These are phyloP conservation scores for Idaea dimidiata DNA, from an alignment of 2,888 invertebrate species.

Conservation along the genomic window DNA sequence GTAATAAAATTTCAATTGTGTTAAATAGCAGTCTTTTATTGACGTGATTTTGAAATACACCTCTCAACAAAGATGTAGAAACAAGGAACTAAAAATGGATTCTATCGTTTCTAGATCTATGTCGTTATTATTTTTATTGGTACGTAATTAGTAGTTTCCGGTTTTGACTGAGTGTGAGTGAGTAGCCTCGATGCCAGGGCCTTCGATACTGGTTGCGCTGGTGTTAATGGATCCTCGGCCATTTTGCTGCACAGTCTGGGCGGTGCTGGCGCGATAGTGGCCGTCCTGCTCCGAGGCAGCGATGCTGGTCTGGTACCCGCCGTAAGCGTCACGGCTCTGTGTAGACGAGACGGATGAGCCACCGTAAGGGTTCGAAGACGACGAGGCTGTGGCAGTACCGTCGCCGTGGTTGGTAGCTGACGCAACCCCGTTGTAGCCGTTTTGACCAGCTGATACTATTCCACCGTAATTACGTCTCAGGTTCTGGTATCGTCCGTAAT, in stretches of 20 bases:
- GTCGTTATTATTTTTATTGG: conserved; percentile 14
- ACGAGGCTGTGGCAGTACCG: conserved; percentile 28
- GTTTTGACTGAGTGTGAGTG: conserved; percentile 60
- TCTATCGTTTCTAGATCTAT: conserved; percentile 62
- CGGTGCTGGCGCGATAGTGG: conserved; percentile 50
- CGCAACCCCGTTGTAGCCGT: conserved; percentile 42
- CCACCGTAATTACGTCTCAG: conserved; percentile 41
- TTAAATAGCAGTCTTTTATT: conserved; percentile 45
- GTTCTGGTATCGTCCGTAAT: conserved; percentile 43
- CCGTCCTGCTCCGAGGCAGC: conserved; percentile 54
- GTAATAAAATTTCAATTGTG: conserved; percentile 6
- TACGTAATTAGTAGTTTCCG: conserved; percentile 47
- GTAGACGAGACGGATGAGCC: conserved; percentile 48
- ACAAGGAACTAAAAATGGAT: conserved; percentile 44
- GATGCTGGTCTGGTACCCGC: conserved; percentile 42
- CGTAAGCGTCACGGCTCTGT: conserved; percentile 39
- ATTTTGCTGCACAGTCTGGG: conserved; percentile 53
- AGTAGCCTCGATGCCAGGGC: conserved; percentile 56
- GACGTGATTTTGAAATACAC: conserved; percentile 17
- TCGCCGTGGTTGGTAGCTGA: conserved; percentile 26
- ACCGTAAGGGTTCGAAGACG: conserved; percentile 38
- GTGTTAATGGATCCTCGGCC: conserved; percentile 48
- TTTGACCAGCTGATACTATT: conserved; percentile 38
- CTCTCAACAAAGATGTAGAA: conserved; percentile 48
- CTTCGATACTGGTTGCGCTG: conserved; percentile 57